Conservation (phyloP, 2,113 vertebrate genomes). For the Dromiciops gliroides region DNA sequence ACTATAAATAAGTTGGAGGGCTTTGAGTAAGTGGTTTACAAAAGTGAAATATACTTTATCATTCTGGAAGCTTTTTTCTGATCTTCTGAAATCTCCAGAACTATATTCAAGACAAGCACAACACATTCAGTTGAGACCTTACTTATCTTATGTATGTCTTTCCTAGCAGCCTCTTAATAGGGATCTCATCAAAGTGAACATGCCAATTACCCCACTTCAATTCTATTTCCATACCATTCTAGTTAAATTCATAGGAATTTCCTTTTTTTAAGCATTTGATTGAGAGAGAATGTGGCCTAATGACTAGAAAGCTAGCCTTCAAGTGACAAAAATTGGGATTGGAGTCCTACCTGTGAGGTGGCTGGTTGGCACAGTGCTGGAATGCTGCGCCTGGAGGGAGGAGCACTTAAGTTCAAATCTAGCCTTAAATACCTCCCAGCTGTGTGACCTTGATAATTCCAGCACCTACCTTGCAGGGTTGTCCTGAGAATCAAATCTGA, state of each 20-base stretch:
- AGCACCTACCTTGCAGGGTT: no score
- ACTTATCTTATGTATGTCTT: neutral
- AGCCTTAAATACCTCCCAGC: no score
- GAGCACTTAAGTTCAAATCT: no score
- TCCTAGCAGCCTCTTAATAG: neutral
- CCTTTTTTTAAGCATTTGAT: neutral
- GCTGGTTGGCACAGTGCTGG: neutral
- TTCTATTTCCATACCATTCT: conserved; percentile 22
- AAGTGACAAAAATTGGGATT: neutral
- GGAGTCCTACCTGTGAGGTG: neutral
- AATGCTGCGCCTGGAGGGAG: no score
- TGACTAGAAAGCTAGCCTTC: neutral
- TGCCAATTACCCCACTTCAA: neutral
- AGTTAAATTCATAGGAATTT: conserved; percentile 5
- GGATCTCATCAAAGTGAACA: neutral
- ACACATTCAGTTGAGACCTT: neutral
- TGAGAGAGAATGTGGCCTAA: conserved; percentile 1
- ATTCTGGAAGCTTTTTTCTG: neutral
- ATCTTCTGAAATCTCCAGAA: conserved; percentile 18
- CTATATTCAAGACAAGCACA: neutral
- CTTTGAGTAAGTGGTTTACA: neutral
- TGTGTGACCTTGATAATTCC: no score
- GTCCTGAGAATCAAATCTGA: no score
- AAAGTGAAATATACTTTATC: conserved; percentile 17
- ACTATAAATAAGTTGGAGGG: neutral